Evolutionary conservation across 2,888 invertebrate species (phyloP), one percentile per base, ranked within the genome.

Genomic region (Acanthoscelides obtectus): DNA sequence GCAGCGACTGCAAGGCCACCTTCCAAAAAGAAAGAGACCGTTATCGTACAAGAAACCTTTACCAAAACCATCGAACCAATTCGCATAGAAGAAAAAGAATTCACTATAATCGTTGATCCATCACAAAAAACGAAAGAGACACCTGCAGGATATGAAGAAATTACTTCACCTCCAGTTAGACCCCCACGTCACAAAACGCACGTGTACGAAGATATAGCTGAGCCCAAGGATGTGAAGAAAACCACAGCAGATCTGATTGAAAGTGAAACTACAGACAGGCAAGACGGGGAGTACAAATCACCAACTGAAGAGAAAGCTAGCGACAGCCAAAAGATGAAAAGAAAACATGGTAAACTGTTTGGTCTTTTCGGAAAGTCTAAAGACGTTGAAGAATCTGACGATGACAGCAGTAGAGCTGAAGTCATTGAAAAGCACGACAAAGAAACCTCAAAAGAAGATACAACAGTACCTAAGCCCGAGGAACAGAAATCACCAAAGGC

Each of bases 401-500:
- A 83, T 64, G 80, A 81, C 22, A 78, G 76, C 27, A 78, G 77
- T 22, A 75, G 76, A 70, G 79, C 76, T 71, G 81, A 81, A 72
- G 82, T 84, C 63, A 78, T 83, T 21, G 84, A 84, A 73, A 85
- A 85, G 75, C 84, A 84, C 69, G 83, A 84, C 66, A 78, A 78
- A 68, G 83, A 84, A 77, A 75, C 81, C 22, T 82, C 82, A 0
- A 82, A 83, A 76, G 82, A 84, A 75, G 67, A 12, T 12, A 45
- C 45, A 73, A 74, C 69, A 72, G 45, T 45, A 45, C 17, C 17
- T 4, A 45, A 45, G 17, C 17, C 45, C 17, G 45, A 45, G 17
- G 45, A 45, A 17, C 45, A 69, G 22, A 74, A 75, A 6, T 72
- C 74, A 65, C 72, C 72, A n/a, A 76, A 75, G 71, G 0, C 69